Base-by-base conservation (phyloP, 2,113 vertebrate species). In the Dromas ardeola region DNA sequence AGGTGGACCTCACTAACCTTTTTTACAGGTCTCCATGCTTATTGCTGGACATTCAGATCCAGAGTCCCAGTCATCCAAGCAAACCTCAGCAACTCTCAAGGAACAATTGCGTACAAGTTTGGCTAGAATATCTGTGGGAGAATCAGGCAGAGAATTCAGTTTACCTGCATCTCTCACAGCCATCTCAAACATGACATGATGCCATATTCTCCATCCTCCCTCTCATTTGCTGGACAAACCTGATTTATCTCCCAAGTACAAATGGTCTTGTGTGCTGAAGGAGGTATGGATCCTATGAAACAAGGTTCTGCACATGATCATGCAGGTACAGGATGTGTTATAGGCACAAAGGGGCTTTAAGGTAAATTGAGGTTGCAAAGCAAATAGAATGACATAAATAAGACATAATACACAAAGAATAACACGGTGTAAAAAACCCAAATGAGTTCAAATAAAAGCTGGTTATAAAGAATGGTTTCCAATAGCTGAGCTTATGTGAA, bases 341-440 rank as follows among this genome's bases (percentile, higher is more conserved):
- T 4, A 9, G 6, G 18, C 65, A 72, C 78, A 79, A 61, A 84
- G 58, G 20, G 70, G 34, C 63, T 89, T 65, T 19, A 61, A 32
- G 19, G 49, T 56, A 79, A 81, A 91, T 49, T 29, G 49, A 38
- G 49, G 22, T 19, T 87, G 43, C 53, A 73, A 43, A 88, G 16
- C 47, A 93, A 74, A 93, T 79, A 4, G 38, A 65, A 17, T 40
- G 30, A 43, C 30, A 45, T 34, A 83, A 90, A 73, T 67, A 81
- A 83, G 32, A 66, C 9, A 34, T 21, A 49, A 38, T 13, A 63
- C 47, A 71, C 45, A 66, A 80, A 63, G 25, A 86, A 36, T 59
- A 93, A 85, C 3, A 1, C 0, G 0, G 40, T 78, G 62, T 61
- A 4, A 42, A 78, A 43, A 67, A 11, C 0, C 3, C 32, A 38